Evolutionary conservation across 2,888 invertebrate species (phyloP).

Genomic region (Campoplex capitator): DNA sequence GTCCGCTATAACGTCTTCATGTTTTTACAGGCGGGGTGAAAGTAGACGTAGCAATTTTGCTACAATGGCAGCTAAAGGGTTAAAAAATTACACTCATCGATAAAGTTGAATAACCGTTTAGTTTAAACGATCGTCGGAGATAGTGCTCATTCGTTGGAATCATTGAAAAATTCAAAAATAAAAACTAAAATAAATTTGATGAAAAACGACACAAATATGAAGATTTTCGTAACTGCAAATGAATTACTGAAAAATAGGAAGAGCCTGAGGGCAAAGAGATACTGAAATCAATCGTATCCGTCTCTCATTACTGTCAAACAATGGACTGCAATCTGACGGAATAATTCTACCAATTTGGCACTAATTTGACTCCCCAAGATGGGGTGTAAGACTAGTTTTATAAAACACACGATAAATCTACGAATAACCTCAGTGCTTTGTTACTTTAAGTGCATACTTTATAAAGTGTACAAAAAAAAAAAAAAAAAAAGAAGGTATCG

Average conservation of each 20-base stretch:
- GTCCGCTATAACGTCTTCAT: no score
- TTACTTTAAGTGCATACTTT: not conserved
- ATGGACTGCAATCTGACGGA: not conserved
- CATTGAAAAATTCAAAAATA: no score
- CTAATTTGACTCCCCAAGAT: not conserved
- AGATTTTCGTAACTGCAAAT: not conserved
- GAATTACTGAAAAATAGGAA: not conserved
- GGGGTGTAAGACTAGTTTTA: not conserved
- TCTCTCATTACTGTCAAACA: not conserved
- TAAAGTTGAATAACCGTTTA: no score
- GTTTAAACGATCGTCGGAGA: no score
- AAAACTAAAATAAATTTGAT: no score
- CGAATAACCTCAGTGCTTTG: not conserved
- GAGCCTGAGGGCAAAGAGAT: not conserved
- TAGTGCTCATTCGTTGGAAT: no score
- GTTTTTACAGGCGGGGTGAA: no score
- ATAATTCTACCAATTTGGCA: not conserved
- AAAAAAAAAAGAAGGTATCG: not conserved
- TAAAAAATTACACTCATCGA: no score
- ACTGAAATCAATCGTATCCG: not conserved
- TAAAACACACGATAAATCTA: constrained; percentile 7
- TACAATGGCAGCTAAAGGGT: no score
- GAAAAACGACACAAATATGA: no score
- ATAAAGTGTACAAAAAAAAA: not conserved
- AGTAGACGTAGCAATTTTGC: no score